Percentiles rank a stretch among this genome's conserved stretches.
phyloP scores from a whole-genome alignment of 2,888 invertebrate genomes.

The Koerneria pararmatus region DNA sequence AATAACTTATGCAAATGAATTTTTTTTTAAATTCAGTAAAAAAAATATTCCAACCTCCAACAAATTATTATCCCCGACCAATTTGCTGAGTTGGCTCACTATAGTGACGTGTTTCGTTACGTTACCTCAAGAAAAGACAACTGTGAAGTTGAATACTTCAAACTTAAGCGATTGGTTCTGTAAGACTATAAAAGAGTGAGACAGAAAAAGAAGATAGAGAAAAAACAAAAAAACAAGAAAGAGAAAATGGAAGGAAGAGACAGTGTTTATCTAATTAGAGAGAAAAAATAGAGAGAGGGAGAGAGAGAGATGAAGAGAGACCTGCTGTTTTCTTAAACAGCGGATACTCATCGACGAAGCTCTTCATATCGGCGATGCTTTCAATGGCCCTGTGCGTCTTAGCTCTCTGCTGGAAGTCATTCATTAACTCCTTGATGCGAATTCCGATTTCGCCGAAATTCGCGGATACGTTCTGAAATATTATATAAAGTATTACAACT shows the following conservation, averaged over 20 bases:
- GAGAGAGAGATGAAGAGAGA: slow-evolving; percentile 2
- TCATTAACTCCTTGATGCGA: slow-evolving; percentile 92
- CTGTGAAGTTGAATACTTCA: neutral
- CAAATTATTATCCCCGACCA: slow-evolving; percentile 75
- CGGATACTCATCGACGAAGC: slow-evolving; percentile 85
- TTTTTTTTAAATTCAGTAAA: too few relatives aligned
- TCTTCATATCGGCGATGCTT: slow-evolving; percentile 96
- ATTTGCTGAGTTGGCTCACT: slow-evolving; percentile 84
- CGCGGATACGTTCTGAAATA: slow-evolving; percentile 77
- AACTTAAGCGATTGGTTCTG: too few relatives aligned
- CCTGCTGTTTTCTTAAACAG: slow-evolving; percentile 76
- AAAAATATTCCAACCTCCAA: slow-evolving; percentile 75
- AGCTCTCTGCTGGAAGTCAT: slow-evolving; percentile 88
- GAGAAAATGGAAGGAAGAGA: neutral
- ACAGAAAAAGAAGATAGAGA: too few relatives aligned
- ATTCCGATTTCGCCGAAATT: slow-evolving; percentile 98
- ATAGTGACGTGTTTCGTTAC: slow-evolving; percentile 95
- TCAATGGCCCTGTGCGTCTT: slow-evolving; percentile 88
- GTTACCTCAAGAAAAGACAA: slow-evolving; percentile 64
- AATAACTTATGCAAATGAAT: too few relatives aligned
- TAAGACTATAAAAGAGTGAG: too few relatives aligned
- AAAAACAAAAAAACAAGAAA: too few relatives aligned
- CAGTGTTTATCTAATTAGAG: too few relatives aligned
- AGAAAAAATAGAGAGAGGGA: too few relatives aligned
- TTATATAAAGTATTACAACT: too few relatives aligned